Evolutionary conservation across 2,888 invertebrate species (phyloP).

Genomic region (Caenorhabditis japonica): DNA sequence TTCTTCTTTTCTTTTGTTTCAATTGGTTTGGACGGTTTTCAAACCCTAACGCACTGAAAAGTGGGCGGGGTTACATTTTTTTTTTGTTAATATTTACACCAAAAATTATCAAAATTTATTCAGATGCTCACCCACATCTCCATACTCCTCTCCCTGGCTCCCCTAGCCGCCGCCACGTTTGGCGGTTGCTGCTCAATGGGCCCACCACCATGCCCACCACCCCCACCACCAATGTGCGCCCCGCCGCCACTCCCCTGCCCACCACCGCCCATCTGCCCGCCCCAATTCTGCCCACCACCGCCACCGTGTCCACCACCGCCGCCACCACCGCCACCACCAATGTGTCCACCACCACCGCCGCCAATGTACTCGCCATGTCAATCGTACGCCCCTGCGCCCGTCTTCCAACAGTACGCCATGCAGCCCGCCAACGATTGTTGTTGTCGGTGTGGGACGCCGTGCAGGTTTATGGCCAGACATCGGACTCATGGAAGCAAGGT

Average conservation of each 20-base stretch:
- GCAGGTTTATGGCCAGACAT: slow-evolving; percentile 67
- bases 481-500: slow-evolving; percentile 72
- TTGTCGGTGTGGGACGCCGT: slow-evolving; percentile 72
- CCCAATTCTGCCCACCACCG: slow-evolving; percentile 73
- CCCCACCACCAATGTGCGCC: slow-evolving; percentile 56
- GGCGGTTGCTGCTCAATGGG: slow-evolving; percentile 63
- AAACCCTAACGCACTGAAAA: too few species aligned
- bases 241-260: slow-evolving; percentile 71
- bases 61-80: not conserved
- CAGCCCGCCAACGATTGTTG: slow-evolving; percentile 73
- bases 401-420: slow-evolving; percentile 53
- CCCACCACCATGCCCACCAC: slow-evolving; percentile 57
- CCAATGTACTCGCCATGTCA: slow-evolving; percentile 53
- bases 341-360: slow-evolving; percentile 68
- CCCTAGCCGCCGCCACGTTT: slow-evolving; percentile 43
- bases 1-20: slow-evolving; percentile 34
- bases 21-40: not conserved
- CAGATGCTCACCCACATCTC: slow-evolving; percentile 39
- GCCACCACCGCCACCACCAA: slow-evolving; percentile 71
- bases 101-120: too few species aligned
- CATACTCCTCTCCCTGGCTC: slow-evolving; percentile 41
- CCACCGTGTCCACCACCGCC: slow-evolving; percentile 69
- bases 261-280: slow-evolving; percentile 70
- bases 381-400: slow-evolving; percentile 48
- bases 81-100: not conserved